Evolutionary conservation across 30 jellyfish, hydroid and myxozoan species (phyloP).

Genomic region (Hydractinia echinata): DNA sequence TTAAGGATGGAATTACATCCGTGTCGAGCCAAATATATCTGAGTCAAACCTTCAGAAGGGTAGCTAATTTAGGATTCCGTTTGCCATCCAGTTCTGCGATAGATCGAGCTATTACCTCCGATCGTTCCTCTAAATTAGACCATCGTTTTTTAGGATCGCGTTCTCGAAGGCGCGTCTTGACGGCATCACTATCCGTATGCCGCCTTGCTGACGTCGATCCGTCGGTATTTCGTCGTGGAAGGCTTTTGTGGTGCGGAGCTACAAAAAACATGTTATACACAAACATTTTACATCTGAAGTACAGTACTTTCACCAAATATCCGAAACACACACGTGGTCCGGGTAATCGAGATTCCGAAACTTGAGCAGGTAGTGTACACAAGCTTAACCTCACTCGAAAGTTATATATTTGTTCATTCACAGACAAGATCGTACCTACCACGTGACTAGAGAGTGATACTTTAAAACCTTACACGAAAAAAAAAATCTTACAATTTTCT

Average conservation of each 20-base stretch:
- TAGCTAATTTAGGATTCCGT: constrained; percentile 43
- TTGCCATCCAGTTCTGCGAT: constrained; percentile 55
- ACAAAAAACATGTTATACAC: not conserved
- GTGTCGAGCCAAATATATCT: too few relatives aligned
- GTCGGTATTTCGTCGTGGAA: constrained; percentile 60
- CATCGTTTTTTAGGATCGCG: constrained; percentile 85
- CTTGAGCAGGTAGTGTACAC: too few relatives aligned
- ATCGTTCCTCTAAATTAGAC: constrained; percentile 85
- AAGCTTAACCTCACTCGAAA: too few relatives aligned
- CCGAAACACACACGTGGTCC: too few relatives aligned
- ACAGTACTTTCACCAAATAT: too few relatives aligned
- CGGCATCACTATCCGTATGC: constrained; percentile 72
- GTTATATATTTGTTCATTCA: too few relatives aligned
- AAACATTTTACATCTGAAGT: too few relatives aligned
- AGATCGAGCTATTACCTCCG: constrained; percentile 45
- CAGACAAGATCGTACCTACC: too few relatives aligned
- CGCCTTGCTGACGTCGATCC: constrained; percentile 45
- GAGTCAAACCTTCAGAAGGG: constrained; percentile 50
- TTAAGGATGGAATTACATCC: too few relatives aligned
- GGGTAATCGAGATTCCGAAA: too few relatives aligned
- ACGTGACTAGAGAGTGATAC: too few relatives aligned
- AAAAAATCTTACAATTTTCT: constrained; percentile 14
- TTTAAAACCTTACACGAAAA: not conserved
- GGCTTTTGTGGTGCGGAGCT: constrained; percentile 35
- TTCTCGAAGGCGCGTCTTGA: constrained; percentile 27